Base-by-base conservation (phyloP, 92 coral and sea anemone species). In the Umimayanthus kanabou region DNA sequence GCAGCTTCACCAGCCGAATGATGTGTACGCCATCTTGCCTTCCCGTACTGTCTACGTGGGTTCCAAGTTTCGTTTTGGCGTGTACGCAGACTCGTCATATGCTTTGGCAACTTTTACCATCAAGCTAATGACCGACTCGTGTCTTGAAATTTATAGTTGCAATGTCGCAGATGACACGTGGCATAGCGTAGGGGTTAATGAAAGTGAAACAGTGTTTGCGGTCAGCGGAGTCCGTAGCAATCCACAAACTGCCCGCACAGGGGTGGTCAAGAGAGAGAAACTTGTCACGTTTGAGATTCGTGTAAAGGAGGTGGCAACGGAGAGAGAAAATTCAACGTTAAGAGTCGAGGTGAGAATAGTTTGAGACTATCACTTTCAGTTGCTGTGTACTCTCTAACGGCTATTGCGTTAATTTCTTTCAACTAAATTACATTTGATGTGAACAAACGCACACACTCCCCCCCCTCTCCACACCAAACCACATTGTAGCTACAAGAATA, bases 281-380 rank as follows among this genome's bases (percentile, higher is more conserved):
- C 87, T 91, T 43, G 64, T 91, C 25, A 91, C 86, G 29, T 88
- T 91, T 84, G 89, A 88, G 22, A 89, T 85, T 37, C 80, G 73
- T n/a, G 93, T 91, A 39, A 79, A 88, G 85, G 93, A 91, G 53
- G 78, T 82, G 16, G 93, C 93, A 30, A 74, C 9, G 16, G 87
- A 42, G 26, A 80, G 82, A 57, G 76, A 83, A 37, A 91, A 85
- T 70, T 88, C 86, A 4, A 91, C 89, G 11, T 8, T 88, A 4
- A 73, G 81, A 29, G 89, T 42, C 30, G 89, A 88, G 92, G 93
- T 91, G 45, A 23, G 92, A 57, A 28, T 5, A 57, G 25, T 49
- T 25, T 73, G 9, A 16, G 25, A 3, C 5, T 8, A 47, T 7
- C 11, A 43, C 50, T 47, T 47, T 47, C 50, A 9, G 50, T 53